Evolutionary conservation across 2,888 invertebrate genomes (phyloP).

Genomic region (Rhorus exstirpatorius): DNA sequence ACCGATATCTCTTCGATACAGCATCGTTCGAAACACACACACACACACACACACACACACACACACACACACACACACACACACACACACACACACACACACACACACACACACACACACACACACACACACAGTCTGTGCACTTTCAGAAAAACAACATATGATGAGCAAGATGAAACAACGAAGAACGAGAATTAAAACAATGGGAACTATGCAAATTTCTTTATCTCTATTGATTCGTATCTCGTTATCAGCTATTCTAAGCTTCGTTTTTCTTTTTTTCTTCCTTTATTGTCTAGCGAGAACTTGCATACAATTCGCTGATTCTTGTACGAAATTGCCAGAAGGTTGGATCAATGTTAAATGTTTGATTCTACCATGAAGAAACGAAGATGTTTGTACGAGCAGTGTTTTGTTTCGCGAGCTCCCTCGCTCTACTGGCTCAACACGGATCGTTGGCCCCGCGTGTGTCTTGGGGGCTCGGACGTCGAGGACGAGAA

Average conservation of each 20-base stretch:
- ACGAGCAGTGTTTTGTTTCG: neutral
- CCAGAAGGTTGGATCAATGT: conserved; percentile 5
- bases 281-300: neutral
- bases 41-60: neutral
- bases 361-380: neutral
- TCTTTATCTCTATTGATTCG: neutral
- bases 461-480: conserved; percentile 64
- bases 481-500: conserved; percentile 63
- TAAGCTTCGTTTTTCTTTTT: conserved; percentile 4
- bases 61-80: neutral
- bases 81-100: neutral
- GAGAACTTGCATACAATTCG: neutral
- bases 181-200: neutral
- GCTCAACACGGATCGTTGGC: conserved; percentile 72
- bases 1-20: neutral
- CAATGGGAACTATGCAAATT: neutral
- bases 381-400: neutral
- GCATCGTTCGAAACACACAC: neutral
- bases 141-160: neutral
- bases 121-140: neutral
- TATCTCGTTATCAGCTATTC: neutral
- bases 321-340: neutral
- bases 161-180: too few relatives aligned
- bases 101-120: neutral
- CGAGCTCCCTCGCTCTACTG: conserved; percentile 10